A percentile compares a stretch with the other conserved stretches of the same genome.
Conservation (phyloP, 2,888 invertebrate genomes). For the Resseliella maxima region DNA sequence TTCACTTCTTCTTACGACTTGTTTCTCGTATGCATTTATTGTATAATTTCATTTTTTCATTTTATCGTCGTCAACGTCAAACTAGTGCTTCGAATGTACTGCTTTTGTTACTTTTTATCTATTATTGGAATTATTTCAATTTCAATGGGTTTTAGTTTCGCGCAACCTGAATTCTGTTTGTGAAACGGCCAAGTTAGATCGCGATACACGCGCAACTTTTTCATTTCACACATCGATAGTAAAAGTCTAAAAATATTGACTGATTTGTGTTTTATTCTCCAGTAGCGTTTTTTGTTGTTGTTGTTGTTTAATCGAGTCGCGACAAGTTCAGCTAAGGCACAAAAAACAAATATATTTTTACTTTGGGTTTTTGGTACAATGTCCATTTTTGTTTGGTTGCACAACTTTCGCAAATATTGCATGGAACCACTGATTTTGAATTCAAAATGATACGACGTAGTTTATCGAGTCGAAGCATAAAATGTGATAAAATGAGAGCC, state of each 20-base stretch:
- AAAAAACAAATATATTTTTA: not conserved
- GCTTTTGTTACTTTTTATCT: not conserved
- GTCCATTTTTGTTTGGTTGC: not conserved
- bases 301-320: not conserved
- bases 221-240: not conserved
- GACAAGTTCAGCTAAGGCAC: not conserved
- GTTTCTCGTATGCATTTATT: conserved; percentile 16
- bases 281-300: not conserved
- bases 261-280: not conserved
- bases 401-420: conserved; percentile 3
- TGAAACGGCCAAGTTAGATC: no score
- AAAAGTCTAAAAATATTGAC: not conserved
- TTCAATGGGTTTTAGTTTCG: not conserved
- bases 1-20: not conserved
- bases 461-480: not conserved
- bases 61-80: conserved; percentile 14
- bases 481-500: not conserved
- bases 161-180: not conserved
- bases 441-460: not conserved
- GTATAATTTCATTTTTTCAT: no score
- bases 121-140: conserved; percentile 5
- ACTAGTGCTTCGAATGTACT: not conserved
- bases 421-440: not conserved
- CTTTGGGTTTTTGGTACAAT: conserved; percentile 7
- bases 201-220: not conserved